Conservation (phyloP, 2,888 invertebrate genomes). For the Baccha elongata region DNA sequence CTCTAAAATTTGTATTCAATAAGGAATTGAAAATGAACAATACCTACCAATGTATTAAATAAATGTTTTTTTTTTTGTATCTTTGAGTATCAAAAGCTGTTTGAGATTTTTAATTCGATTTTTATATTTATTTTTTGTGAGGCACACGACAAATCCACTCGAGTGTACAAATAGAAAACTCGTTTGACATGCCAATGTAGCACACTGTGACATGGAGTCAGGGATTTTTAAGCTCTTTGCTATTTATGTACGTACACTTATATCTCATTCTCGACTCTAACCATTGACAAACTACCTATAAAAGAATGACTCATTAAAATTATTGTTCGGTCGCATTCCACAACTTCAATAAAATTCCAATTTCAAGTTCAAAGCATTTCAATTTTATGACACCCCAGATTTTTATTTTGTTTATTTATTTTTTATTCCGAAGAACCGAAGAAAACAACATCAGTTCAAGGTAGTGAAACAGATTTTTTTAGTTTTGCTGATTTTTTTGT, state of each 20-base stretch:
- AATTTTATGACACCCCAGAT: slow-evolving; percentile 39
- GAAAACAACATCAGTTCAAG: slow-evolving; percentile 4
- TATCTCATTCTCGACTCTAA: neutral
- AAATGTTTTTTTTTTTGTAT: neutral
- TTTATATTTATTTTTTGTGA: slow-evolving; percentile 27
- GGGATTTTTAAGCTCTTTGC: neutral
- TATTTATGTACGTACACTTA: neutral
- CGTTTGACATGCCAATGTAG: slow-evolving; percentile 49
- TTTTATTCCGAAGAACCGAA: slow-evolving; percentile 10
- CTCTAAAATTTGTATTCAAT: too few relatives aligned
- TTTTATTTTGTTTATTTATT: slow-evolving; percentile 26
- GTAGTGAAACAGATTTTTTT: neutral
- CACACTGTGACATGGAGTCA: slow-evolving; percentile 15
- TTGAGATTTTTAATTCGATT: slow-evolving; percentile 11
- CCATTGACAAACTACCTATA: neutral
- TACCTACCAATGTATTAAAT: neutral
- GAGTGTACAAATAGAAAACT: slow-evolving; percentile 25
- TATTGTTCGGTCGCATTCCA: slow-evolving; percentile 70
- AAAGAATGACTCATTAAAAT: slow-evolving; percentile 63
- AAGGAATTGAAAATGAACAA: too few relatives aligned
- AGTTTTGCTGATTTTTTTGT: neutral
- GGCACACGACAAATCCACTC: slow-evolving; percentile 68
- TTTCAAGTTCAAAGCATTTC: slow-evolving; percentile 66
- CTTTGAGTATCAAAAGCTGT: neutral
- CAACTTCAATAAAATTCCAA: slow-evolving; percentile 58